A percentile compares a stretch with the other conserved stretches of the same genome.
These are phyloP conservation scores for Baryphthengus martii DNA, from an alignment of 2,113 vertebrate species.

Conservation along the genomic window DNA sequence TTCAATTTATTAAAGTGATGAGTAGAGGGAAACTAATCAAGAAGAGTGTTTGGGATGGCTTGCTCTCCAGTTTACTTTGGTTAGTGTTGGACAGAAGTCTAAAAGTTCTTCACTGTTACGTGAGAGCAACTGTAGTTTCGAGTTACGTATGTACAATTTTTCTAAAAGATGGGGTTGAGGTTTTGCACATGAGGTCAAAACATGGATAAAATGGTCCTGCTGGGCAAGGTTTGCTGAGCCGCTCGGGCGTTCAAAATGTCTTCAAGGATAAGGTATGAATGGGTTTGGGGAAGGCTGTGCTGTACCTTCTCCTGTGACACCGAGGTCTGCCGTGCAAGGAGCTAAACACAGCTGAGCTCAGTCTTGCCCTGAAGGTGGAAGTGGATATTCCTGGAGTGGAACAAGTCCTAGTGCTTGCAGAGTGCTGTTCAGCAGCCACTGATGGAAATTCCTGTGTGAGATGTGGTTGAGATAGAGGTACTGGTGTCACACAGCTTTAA, in stretches of 20 bases:
- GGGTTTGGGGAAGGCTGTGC: background rate
- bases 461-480: background rate
- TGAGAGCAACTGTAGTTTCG: background rate
- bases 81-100: background rate
- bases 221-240: background rate
- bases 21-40: background rate
- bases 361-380: background rate
- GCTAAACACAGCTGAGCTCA: background rate
- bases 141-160: background rate
- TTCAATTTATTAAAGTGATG: background rate
- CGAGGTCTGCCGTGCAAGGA: background rate
- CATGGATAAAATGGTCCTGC: background rate
- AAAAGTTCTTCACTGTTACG: background rate
- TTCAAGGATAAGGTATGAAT: background rate
- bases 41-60: background rate
- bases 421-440: background rate
- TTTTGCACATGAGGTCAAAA: background rate
- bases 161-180: background rate
- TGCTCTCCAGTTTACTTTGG: background rate
- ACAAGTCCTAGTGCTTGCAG: background rate
- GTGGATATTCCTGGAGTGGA: background rate
- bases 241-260: background rate
- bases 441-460: background rate
- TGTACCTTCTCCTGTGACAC: background rate
- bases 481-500: background rate